These are phyloP conservation scores for Enteromius fasciolatus DNA, from an alignment of 2,797 vertebrate genomes.

Conservation along the genomic window DNA sequence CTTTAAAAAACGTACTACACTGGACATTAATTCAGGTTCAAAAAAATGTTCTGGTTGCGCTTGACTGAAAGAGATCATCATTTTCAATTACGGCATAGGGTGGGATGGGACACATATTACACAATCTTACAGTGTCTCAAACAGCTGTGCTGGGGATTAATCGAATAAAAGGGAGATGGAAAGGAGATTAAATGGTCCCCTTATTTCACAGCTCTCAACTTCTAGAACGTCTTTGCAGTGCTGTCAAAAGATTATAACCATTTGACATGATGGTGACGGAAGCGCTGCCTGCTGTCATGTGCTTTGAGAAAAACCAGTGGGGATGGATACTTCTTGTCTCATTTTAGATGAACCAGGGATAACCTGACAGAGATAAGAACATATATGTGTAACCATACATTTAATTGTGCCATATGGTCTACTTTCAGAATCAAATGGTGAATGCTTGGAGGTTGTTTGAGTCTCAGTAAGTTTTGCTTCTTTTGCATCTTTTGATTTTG, in stretches of 20 bases:
- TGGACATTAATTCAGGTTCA: not conserved
- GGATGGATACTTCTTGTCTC: not conserved
- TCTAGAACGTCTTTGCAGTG: constrained; percentile 31
- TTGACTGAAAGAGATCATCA: constrained; percentile 35
- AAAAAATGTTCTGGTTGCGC: constrained; percentile 8
- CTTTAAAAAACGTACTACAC: not conserved
- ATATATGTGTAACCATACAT: not conserved
- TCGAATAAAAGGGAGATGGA: constrained; percentile 57
- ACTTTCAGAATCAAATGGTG: not conserved
- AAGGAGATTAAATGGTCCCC: constrained; percentile 48
- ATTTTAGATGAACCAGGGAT: not conserved
- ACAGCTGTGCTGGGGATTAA: constrained; percentile 59
- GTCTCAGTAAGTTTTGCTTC: not conserved
- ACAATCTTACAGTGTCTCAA: constrained; percentile 49
- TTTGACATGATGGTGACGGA: constrained; percentile 35
- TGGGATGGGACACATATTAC: constrained; percentile 49
- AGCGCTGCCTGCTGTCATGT: constrained; percentile 18
- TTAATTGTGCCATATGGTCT: not conserved
- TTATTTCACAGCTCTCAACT: constrained; percentile 51
- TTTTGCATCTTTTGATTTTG: constrained; percentile 19
- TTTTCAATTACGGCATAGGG: constrained; percentile 46
- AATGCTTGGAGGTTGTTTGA: not conserved
- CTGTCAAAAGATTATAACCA: constrained; percentile 50
- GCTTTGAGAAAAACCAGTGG: constrained; percentile 7
- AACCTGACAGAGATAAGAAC: not conserved